Percentiles rank a stretch among this genome's conserved stretches.
Conservation (phyloP, 2,113 vertebrate species). For the Salvelinus fontinalis region DNA sequence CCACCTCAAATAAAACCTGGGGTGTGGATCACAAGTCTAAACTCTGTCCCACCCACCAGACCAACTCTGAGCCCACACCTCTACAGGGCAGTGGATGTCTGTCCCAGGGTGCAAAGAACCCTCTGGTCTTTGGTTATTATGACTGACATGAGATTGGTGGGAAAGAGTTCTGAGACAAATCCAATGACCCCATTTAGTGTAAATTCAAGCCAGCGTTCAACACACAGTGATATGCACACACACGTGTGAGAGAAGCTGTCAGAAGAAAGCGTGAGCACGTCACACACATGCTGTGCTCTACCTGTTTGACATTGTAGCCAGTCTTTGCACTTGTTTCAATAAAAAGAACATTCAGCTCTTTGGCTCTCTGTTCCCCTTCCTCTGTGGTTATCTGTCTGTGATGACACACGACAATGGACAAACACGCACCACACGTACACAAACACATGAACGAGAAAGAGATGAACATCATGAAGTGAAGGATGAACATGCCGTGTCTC, state of each 20-base stretch:
- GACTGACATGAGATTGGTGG: constrained; percentile 9
- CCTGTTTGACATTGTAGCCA: constrained; percentile 80
- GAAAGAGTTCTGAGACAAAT: constrained; percentile 48
- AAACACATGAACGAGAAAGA: constrained; percentile 32
- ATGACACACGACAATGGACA: constrained; percentile 47
- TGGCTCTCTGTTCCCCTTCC: constrained; percentile 75
- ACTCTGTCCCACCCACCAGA: constrained; percentile 6
- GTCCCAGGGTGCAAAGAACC: no score
- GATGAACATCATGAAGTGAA: constrained; percentile 45
- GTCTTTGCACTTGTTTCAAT: constrained; percentile 79
- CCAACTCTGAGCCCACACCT: no score
- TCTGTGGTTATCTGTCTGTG: constrained; percentile 76
- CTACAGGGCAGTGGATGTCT: no score
- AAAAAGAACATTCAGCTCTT: constrained; percentile 80
- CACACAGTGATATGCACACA: no score
- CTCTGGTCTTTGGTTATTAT: no score
- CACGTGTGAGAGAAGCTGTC: no score
- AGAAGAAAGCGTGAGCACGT: constrained; percentile 32
- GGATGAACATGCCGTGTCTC: constrained; percentile 51
- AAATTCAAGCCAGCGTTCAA: constrained; percentile 22
- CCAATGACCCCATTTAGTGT: constrained; percentile 14
- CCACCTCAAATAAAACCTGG: constrained; percentile 16
- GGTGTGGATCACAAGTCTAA: constrained; percentile 31
- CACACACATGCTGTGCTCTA: constrained; percentile 57
- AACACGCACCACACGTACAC: background rate